phyloP scores from a whole-genome alignment of 1,140 invertebrate genomes.

The Drosophila repleta region DNA sequence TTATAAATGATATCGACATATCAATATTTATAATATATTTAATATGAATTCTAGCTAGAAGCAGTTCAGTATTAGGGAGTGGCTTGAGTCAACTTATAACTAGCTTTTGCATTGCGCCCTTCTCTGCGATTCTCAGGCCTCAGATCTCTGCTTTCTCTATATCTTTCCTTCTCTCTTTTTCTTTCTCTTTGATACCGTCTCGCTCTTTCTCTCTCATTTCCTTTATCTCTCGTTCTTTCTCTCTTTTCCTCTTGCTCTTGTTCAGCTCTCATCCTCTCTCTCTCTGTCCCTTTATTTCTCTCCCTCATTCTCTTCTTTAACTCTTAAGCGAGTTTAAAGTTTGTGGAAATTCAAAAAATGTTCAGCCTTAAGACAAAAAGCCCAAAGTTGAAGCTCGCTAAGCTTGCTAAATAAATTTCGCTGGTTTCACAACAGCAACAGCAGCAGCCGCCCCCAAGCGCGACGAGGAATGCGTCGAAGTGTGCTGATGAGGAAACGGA shows the following conservation, averaged over 20 bases:
- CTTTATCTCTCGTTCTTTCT: too few relatives aligned
- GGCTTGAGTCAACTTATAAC: too few relatives aligned
- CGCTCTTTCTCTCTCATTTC: background rate
- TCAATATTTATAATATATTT: too few relatives aligned
- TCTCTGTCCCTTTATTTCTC: background rate
- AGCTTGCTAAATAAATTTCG: conserved; percentile 60
- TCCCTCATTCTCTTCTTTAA: background rate
- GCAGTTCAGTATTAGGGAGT: too few relatives aligned
- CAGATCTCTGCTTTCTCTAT: background rate
- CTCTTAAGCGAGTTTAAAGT: background rate
- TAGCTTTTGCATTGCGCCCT: too few relatives aligned
- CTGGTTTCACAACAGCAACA: conserved; percentile 32
- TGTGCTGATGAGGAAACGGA: conserved; percentile 65
- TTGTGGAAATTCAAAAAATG: conserved; percentile 6
- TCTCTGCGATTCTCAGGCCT: background rate
- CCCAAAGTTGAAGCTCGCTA: background rate
- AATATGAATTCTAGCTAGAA: too few relatives aligned
- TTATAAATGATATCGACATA: too few relatives aligned
- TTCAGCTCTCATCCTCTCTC: background rate
- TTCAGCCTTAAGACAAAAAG: background rate
- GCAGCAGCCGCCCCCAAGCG: conserved; percentile 6
- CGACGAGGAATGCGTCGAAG: background rate
- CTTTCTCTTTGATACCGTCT: background rate
- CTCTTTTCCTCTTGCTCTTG: too few relatives aligned
- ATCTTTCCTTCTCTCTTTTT: background rate